These are phyloP conservation scores for Eupeodes corollae DNA, from an alignment of 1,140 invertebrate genomes.

Conservation along the genomic window DNA sequence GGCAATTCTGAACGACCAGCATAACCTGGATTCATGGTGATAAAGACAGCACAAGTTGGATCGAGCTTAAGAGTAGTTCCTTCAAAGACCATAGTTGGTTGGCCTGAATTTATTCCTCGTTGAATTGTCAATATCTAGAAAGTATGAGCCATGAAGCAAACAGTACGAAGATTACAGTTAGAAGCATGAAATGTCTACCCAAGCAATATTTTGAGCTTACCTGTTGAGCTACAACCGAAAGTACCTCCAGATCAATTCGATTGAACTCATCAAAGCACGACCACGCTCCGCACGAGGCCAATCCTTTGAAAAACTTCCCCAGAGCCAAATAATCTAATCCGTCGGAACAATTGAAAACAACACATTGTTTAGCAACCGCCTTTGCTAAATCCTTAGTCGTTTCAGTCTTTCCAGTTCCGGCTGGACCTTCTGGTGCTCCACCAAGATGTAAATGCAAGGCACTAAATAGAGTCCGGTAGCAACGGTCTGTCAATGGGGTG, in stretches of 20 bases:
- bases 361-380: conserved; percentile 90
- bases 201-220: no score
- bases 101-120: conserved; percentile 63
- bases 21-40: conserved; percentile 94
- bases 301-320: conserved; percentile 94
- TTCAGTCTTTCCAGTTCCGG: conserved; percentile 92
- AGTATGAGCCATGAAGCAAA: no score
- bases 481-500: conserved; percentile 83
- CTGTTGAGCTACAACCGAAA: conserved; percentile 88
- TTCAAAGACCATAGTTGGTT: conserved; percentile 71
- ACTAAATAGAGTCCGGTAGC: conserved; percentile 85
- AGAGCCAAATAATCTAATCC: conserved; percentile 86
- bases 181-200: no score
- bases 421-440: conserved; percentile 88
- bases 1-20: conserved; percentile 83
- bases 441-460: conserved; percentile 75
- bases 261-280: conserved; percentile 96
- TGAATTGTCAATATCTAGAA: conserved; percentile 60
- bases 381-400: conserved; percentile 94
- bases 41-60: conserved; percentile 87
- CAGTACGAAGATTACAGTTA: background rate
- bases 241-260: conserved; percentile 70
- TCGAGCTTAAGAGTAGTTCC: conserved; percentile 78
- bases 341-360: conserved; percentile 93
- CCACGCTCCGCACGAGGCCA: conserved; percentile 92